phyloP scores from a whole-genome alignment of 2,888 invertebrate genomes.

The Entomobrya proxima region DNA sequence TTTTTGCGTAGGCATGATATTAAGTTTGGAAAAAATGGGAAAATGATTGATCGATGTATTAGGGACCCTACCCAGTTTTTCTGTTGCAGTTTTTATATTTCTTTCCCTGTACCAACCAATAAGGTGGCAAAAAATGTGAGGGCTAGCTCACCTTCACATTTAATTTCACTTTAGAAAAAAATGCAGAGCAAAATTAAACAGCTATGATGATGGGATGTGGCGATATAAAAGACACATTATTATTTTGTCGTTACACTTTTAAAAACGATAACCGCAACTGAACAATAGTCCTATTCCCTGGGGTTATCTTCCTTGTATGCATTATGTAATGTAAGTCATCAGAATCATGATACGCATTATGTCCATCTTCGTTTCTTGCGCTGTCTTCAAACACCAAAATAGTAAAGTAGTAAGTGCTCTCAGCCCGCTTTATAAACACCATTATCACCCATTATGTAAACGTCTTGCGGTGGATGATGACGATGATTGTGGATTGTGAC shows the following conservation, averaged over 20 bases:
- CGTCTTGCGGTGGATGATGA: background rate
- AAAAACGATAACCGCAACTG: conserved; percentile 16
- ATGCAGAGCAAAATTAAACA: no score
- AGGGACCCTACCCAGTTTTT: conserved; percentile 33
- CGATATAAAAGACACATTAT: conserved; percentile 5
- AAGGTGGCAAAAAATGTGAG: background rate
- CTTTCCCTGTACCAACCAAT: no score
- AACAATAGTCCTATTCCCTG: conserved; percentile 36
- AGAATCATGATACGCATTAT: conserved; percentile 11
- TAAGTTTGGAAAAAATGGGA: background rate
- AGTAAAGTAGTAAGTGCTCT: no score
- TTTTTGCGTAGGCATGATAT: background rate
- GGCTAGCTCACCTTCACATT: conserved; percentile 14
- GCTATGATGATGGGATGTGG: no score
- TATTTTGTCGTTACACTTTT: conserved; percentile 41
- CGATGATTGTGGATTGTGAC: conserved; percentile 2
- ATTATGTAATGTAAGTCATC: conserved; percentile 40
- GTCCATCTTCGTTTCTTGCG: conserved; percentile 32
- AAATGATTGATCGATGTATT: conserved; percentile 41
- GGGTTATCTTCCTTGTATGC: conserved; percentile 23
- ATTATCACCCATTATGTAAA: conserved; percentile 37
- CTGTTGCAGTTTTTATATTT: background rate
- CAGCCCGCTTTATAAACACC: background rate
- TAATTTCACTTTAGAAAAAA: background rate
- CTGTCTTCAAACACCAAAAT: conserved; percentile 10